Base-by-base conservation (phyloP, 2,888 invertebrate species). In the Periphyllus acericola region DNA sequence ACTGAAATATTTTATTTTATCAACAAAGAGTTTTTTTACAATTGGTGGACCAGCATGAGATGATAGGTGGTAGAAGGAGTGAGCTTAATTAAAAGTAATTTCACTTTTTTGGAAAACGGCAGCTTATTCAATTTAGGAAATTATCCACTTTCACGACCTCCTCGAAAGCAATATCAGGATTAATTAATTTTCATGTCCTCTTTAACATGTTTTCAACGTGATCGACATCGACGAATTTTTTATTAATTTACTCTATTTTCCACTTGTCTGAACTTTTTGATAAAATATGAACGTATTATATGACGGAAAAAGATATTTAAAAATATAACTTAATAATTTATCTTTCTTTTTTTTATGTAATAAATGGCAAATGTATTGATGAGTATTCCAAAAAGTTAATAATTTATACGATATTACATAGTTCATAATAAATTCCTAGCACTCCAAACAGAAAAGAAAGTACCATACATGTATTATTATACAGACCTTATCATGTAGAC, bases 81-180 rank as follows among this genome's bases (percentile, higher is more conserved):
- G 17, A 5, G 55, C 79, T 79, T 72, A 86, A 86, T 86, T 86
- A 86, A 86, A 86, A 80, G 17, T 25, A 25, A 17, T 79, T 85
- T 79, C 5, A 0, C 40, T 79, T 36, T 71, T 34, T 6, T 0
- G 17, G 40, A 80, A 79, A 72, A 3, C 29, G 21, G 6, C 40
- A 60, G 82, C 55, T 36, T 14, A n/a, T 72, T 19, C 34, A 79
- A 55, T 34, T 78, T 55, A 72, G 3, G 40, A 55, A 79, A 86
- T 78, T 85, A 72, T 52, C n/a, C 68, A 52, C 40, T 17, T 72
- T 86, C 72, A 36, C 29, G 25, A 79, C 36, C 14, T 29, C 36
- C 29, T 14, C 55, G 29, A 68, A 52, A n/a, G n/a, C 19, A 46
- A 34, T 52, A 79, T 60, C 21, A 40, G 29, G 72, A 72, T 80